A percentile compares a stretch with the other conserved stretches of the same genome.
Conservation (phyloP, 2,888 invertebrate species). For the Prenolepis imparis region DNA sequence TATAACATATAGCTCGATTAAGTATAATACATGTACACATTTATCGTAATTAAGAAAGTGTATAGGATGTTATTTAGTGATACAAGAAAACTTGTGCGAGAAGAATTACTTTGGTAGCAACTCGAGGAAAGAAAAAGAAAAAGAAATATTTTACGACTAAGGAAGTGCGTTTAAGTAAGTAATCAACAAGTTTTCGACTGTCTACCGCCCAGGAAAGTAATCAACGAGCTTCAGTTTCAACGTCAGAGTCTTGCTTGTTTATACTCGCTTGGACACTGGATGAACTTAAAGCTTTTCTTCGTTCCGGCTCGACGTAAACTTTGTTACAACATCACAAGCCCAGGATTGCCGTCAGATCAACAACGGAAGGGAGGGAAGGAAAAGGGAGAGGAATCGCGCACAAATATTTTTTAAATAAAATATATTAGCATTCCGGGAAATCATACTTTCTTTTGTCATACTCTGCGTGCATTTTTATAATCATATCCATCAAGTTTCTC, state of each 20-base stretch:
- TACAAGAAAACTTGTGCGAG: not conserved
- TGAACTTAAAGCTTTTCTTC: constrained; percentile 14
- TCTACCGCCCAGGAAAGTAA: constrained; percentile 41
- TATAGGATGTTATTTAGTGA: not conserved
- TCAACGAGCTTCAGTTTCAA: constrained; percentile 32
- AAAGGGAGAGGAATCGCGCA: not conserved
- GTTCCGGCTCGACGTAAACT: constrained; percentile 16
- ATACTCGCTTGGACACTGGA: constrained; percentile 31
- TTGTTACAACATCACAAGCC: not conserved
- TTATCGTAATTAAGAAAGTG: not conserved
- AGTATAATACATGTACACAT: not conserved
- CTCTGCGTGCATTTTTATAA: no score
- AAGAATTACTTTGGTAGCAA: not conserved
- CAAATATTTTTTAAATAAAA: not conserved
- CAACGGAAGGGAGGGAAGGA: not conserved
- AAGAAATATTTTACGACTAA: constrained; percentile 7
- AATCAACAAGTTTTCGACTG: constrained; percentile 52
- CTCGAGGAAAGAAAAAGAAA: not conserved
- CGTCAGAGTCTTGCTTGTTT: constrained; percentile 26
- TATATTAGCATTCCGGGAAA: not conserved
- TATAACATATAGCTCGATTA: not conserved
- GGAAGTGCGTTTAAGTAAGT: constrained; percentile 36
- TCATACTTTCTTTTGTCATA: no score
- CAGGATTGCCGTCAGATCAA: not conserved
- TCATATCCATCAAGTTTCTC: no score